Conservation (phyloP, 2,888 invertebrate species). For the Listrodromus nycthemerus region DNA sequence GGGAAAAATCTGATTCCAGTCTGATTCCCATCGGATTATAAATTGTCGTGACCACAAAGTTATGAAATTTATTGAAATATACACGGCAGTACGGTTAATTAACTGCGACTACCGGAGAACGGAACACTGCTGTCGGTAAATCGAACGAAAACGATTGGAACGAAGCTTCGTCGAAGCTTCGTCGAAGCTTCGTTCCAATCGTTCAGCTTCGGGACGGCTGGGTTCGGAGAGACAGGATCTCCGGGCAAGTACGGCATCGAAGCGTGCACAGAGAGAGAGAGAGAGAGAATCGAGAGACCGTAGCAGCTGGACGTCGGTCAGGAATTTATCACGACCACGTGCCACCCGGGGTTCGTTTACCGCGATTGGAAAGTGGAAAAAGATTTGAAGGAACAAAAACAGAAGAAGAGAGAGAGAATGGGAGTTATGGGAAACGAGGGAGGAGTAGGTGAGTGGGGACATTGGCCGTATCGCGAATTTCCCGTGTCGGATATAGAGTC, state of each 20-base stretch:
- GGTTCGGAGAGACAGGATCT: neutral
- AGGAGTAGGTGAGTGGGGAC: neutral
- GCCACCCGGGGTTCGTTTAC: slow-evolving; percentile 54
- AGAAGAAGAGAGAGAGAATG: neutral
- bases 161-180: slow-evolving; percentile 1
- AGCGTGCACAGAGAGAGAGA: slow-evolving; percentile 24
- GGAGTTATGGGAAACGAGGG: neutral
- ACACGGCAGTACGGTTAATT: neutral
- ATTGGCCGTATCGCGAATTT: slow-evolving; percentile 46
- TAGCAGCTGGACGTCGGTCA: slow-evolving; percentile 36
- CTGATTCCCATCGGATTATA: neutral
- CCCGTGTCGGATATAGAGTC: slow-evolving; percentile 37
- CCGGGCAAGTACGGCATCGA: neutral
- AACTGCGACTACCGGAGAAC: neutral
- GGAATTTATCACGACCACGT: slow-evolving; percentile 58
- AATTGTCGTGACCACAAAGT: neutral
- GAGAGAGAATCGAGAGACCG: slow-evolving; percentile 26
- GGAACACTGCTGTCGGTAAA: neutral
- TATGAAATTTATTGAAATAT: neutral
- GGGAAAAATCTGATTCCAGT: no score
- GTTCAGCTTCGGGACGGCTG: slow-evolving; percentile 9
- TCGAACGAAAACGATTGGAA: slow-evolving; percentile 9
- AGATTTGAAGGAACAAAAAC: slow-evolving; percentile 10
- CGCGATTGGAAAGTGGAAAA: slow-evolving; percentile 41
- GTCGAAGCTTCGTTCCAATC: no score